Conservation (phyloP, 1,140 invertebrate species). For the Zaprionus vittiger region DNA sequence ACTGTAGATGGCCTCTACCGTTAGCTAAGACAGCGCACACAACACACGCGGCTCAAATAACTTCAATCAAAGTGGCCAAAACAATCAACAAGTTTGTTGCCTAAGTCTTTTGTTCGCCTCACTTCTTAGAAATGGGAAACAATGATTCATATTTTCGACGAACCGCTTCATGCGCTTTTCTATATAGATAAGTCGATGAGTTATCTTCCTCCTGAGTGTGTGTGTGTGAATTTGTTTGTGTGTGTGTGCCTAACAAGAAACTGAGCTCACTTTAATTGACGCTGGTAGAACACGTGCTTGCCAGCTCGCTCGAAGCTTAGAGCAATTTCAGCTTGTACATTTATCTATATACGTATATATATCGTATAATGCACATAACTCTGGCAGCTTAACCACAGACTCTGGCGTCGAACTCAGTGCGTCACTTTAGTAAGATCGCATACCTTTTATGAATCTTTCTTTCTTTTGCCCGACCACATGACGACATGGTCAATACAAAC, state of each 20-base stretch:
- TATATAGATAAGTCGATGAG: background rate
- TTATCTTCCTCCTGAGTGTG: background rate
- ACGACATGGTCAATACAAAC: slow-evolving; percentile 60
- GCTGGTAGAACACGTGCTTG: slow-evolving; percentile 66
- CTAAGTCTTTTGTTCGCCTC: slow-evolving; percentile 69
- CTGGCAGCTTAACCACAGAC: slow-evolving; percentile 36
- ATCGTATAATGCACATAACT: slow-evolving; percentile 3
- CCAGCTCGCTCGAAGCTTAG: slow-evolving; percentile 25
- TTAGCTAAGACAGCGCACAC: slow-evolving; percentile 37
- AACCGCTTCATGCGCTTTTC: slow-evolving; percentile 11
- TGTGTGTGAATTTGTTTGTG: background rate
- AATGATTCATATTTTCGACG: slow-evolving; percentile 63
- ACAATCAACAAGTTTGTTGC: slow-evolving; percentile 71
- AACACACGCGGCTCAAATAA: slow-evolving; percentile 33
- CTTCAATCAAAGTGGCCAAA: slow-evolving; percentile 62
- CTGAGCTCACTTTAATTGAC: slow-evolving; percentile 51
- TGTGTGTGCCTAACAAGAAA: background rate
- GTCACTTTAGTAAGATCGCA: slow-evolving; percentile 46
- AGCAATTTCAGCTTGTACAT: slow-evolving; percentile 3
- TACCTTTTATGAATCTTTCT: slow-evolving; percentile 39
- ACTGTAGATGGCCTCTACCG: slow-evolving; percentile 61
- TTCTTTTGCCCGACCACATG: slow-evolving; percentile 49
- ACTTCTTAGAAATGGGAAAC: slow-evolving; percentile 56
- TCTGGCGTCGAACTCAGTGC: slow-evolving; percentile 53
- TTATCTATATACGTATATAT: background rate